Base-by-base conservation (phyloP, 2,888 invertebrate genomes). In the Halocaridina rubra region DNA sequence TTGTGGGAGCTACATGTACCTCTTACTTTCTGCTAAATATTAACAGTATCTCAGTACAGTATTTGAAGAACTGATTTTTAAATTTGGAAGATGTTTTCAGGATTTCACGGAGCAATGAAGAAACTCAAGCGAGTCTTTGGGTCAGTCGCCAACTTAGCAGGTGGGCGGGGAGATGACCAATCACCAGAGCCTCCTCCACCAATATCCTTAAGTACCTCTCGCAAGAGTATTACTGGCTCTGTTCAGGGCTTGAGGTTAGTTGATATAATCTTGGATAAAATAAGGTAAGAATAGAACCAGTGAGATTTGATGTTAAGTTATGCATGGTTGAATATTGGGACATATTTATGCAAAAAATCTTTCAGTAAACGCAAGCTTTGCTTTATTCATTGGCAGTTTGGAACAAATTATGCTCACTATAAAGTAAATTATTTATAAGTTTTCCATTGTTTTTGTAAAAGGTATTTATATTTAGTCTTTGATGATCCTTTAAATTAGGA, bases 81-180 rank as follows among this genome's bases (percentile, higher is more conserved):
- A n/a, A n/a, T n/a, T n/a, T n/a, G n/a, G n/a, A n/a, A n/a, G n/a
- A n/a, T n/a, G n/a, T n/a, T n/a, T n/a, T n/a, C n/a, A n/a, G n/a
- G n/a, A n/a, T n/a, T n/a, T n/a, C n/a, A n/a, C n/a, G n/a, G n/a
- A 53, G 19, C 3, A 53, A 82, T 82, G 81, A 82, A 82, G 81
- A 82, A 82, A 29, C 39, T 82, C n/a, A 82, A 77, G 27, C 76
- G 81, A 13, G 81, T 82, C 4, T 77, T 82, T 29, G 81, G 81
- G 8, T 82, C 81, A 13, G 77, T 82, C 3, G 71, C 77, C 22
- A 82, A 82, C 27, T 27, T 82, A 13, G 33, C 57, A 7, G 19
- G 64, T 39, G 64, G 46, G 7, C 39, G 61, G n/a, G 67, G 32
- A 32, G 81, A 82, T 3, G 33, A 69, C 1, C 0, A 24, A 3